Conservation (phyloP, 2,888 invertebrate species). For the Rhogogaster chlorosoma region DNA sequence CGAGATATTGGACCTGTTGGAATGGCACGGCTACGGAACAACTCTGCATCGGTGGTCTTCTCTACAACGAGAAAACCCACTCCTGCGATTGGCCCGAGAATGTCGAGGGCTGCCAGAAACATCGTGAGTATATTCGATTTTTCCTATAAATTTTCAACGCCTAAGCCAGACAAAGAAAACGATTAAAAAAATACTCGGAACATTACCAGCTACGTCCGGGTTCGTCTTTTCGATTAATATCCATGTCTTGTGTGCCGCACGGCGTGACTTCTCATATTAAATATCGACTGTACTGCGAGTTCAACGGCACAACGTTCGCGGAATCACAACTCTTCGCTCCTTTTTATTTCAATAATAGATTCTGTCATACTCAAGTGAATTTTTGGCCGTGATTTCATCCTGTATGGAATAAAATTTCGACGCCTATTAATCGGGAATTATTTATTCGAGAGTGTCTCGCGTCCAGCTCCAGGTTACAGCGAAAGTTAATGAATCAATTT, state of each 20-base stretch:
- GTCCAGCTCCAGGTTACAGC: neutral
- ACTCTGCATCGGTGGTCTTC: conserved; percentile 93
- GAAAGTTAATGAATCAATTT: conserved; percentile 1
- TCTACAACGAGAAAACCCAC: conserved; percentile 94
- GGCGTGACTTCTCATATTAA: conserved; percentile 41
- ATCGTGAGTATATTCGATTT: conserved; percentile 85
- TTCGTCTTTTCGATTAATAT: conserved; percentile 14
- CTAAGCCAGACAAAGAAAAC: neutral
- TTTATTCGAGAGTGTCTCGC: neutral
- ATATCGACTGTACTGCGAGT: neutral
- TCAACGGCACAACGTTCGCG: conserved; percentile 23
- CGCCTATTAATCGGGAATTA: neutral
- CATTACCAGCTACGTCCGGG: conserved; percentile 22
- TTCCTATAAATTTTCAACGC: neutral
- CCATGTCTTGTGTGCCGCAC: neutral
- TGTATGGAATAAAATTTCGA: neutral
- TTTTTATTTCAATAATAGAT: neutral
- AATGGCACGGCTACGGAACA: conserved; percentile 96
- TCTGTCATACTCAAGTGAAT: neutral
- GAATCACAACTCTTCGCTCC: neutral
- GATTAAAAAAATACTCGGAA: neutral
- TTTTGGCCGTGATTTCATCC: neutral
- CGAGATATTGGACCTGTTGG: conserved; percentile 97
- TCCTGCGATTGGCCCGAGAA: conserved; percentile 97
- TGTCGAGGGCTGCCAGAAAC: conserved; percentile 95